phyloP scores from a whole-genome alignment of 2,888 invertebrate genomes.

The Drosophila gaucha region DNA sequence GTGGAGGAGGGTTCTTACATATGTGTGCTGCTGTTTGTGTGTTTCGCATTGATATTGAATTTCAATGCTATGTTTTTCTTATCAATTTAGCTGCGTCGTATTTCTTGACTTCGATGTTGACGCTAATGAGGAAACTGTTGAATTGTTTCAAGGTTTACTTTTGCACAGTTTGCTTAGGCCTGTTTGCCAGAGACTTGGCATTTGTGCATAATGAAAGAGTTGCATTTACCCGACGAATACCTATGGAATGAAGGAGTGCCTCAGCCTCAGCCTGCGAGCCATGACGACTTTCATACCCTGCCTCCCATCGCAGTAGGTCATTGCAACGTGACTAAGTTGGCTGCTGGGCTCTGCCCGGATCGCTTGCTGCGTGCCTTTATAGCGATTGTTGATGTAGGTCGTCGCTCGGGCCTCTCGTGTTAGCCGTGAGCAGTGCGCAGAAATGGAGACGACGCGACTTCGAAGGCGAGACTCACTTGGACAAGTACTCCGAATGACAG shows the following conservation, averaged over 20 bases:
- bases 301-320: constrained; percentile 59
- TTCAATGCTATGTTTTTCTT: constrained; percentile 67
- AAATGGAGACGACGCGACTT: constrained; percentile 35
- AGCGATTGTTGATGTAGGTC: constrained; percentile 74
- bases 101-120: constrained; percentile 31
- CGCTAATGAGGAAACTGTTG: constrained; percentile 76
- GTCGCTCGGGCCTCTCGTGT: constrained; percentile 37
- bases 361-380: constrained; percentile 58
- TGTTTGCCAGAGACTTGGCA: constrained; percentile 65
- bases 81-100: constrained; percentile 49
- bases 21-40: constrained; percentile 41
- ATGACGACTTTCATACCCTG: constrained; percentile 1
- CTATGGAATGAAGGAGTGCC: constrained; percentile 54
- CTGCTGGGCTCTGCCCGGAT: constrained; percentile 36
- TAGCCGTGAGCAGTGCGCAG: constrained; percentile 33
- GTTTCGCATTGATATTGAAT: constrained; percentile 78
- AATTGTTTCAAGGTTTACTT: constrained; percentile 78
- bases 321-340: constrained; percentile 60
- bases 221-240: constrained; percentile 59
- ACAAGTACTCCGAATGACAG: constrained; percentile 27
- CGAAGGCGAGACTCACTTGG: constrained; percentile 15
- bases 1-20: constrained; percentile 48
- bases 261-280: background rate
- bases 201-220: constrained; percentile 74
- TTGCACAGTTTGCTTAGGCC: constrained; percentile 69